These are phyloP conservation scores for Tangara arthus DNA, from an alignment of 2,797 vertebrate genomes.

Conservation along the genomic window DNA sequence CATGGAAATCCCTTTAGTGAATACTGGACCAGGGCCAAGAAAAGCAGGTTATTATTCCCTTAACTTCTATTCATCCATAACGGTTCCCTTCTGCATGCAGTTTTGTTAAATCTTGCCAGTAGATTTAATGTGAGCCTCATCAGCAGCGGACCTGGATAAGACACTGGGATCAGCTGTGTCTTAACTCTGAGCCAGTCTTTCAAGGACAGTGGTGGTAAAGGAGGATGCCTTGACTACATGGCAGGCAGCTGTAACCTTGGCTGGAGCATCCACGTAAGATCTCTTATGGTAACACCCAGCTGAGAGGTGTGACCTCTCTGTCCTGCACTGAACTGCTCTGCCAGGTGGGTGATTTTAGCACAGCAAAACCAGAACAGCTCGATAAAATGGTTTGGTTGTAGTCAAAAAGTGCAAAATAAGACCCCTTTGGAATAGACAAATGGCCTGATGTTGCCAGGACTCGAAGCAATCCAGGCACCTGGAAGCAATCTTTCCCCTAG, in stretches of 20 bases:
- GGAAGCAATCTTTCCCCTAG: neutral
- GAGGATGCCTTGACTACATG: neutral
- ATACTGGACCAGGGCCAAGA: neutral
- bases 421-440: neutral
- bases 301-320: neutral
- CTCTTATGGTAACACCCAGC: neutral
- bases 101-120: neutral
- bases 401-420: conserved; percentile 17
- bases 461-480: neutral
- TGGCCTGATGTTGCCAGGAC: neutral
- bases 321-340: neutral
- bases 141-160: neutral
- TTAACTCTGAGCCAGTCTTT: neutral
- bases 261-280: neutral
- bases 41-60: conserved; percentile 29
- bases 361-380: neutral
- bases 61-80: neutral
- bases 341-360: neutral
- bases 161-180: neutral
- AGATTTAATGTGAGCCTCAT: neutral
- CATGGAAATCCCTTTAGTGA: conserved; percentile 1
- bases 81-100: neutral
- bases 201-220: neutral
- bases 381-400: neutral
- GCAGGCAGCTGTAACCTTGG: neutral